Conservation (phyloP, 2,888 invertebrate genomes). For the Drosophila cognata region DNA sequence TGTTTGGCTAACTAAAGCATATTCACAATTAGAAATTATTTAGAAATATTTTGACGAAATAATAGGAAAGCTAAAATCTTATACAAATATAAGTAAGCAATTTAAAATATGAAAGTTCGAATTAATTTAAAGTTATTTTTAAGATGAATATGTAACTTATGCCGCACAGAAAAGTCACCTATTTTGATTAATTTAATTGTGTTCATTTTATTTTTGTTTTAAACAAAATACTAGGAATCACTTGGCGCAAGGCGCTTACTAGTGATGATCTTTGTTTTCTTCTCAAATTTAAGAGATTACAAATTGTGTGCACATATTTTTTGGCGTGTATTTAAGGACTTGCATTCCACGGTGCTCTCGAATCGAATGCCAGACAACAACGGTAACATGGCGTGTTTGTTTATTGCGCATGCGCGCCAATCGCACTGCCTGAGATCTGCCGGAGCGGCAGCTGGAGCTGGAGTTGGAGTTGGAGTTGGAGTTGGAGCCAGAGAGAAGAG, state of each 20-base stretch:
- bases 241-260: background rate
- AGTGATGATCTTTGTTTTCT: background rate
- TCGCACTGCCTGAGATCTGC: slow-evolving; percentile 70
- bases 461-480: slow-evolving; percentile 2
- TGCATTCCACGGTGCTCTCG: slow-evolving; percentile 56
- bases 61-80: background rate
- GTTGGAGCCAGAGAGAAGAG: slow-evolving; percentile 12
- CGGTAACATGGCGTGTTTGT: slow-evolving; percentile 82
- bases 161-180: background rate
- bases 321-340: slow-evolving; percentile 8
- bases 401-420: slow-evolving; percentile 80
- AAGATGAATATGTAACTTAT: background rate
- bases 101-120: background rate
- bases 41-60: background rate
- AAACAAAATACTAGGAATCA: background rate
- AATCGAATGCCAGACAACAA: slow-evolving; percentile 66
- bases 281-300: background rate
- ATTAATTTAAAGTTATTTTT: background rate
- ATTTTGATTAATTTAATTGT: background rate
- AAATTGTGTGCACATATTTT: slow-evolving; percentile 4
- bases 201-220: background rate
- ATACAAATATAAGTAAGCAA: background rate
- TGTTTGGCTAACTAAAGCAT: background rate
- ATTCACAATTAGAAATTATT: background rate
- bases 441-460: slow-evolving; percentile 30